Base-by-base conservation (phyloP, 2,888 invertebrate genomes). In the Torymus tubicola region DNA sequence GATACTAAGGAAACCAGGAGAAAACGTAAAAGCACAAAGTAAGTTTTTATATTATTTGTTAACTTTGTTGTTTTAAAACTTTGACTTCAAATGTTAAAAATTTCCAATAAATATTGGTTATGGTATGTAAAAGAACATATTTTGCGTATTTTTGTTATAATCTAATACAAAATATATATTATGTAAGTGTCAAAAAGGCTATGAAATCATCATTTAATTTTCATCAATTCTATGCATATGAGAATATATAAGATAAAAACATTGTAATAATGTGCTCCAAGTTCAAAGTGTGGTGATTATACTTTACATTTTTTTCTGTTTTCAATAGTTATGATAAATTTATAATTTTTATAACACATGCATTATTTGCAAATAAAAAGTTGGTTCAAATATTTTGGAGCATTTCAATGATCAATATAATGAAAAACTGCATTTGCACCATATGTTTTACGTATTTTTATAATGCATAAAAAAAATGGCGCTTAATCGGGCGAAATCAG, bases 21-120 rank as follows among this genome's bases (percentile, higher is more conserved):
- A 76, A 89, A 88, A 81, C 85, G 87, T 67, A 86, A 83, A 83
- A 85, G 78, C 73, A 60, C 84, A 64, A 85, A 75, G 89, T 89
- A 74, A 86, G 84, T 83, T 65, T 73, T 21, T 14, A 13, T 14
- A 69, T 73, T 57, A 14, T 42, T 52, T 13, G 42, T 57, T 70
- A 53, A 16, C 52, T 60, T 69, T 64, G 13, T 1, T 61, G 13
- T 11, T 52, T 52, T 52, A 18, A 52, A 16, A 18, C 18, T 64
- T 13, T 42, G 13, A 14, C 42, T 64, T 5, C 2, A 4, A 42
- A 64, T 64, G 8, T n/a, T 4, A 8, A 8, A 52, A 11, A 52
- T 52, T 52, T 67, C 52, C 18, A 18, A 21, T 12, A 67, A 52
- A 65, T 14, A 65, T 2, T 14, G 18, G 18, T 16, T 2, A 2